Evolutionary conservation across 2,888 invertebrate genomes (phyloP).

Genomic region (Nomada ruficornis): DNA sequence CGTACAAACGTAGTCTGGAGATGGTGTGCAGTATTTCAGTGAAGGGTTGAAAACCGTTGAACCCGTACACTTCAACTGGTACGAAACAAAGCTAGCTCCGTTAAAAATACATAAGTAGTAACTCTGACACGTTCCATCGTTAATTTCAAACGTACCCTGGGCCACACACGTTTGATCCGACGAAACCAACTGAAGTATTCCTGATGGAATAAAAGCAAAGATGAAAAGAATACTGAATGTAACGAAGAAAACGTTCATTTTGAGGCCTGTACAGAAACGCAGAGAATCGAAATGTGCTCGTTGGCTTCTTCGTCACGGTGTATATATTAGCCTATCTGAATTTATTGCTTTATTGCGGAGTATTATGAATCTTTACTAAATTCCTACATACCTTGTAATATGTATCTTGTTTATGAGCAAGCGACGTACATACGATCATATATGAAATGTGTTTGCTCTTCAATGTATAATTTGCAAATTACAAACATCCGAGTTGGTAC

Average conservation of each 20-base stretch:
- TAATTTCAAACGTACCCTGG: conserved; percentile 3
- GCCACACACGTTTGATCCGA: not conserved
- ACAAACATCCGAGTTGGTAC: too few relatives aligned
- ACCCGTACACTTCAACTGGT: conserved; percentile 1
- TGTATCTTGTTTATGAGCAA: not conserved
- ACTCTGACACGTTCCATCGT: conserved; percentile 45
- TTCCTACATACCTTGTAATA: not conserved
- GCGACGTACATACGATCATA: not conserved
- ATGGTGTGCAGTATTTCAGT: not conserved
- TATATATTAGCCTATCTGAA: conserved; percentile 22
- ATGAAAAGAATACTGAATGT: not conserved
- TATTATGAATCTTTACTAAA: not conserved
- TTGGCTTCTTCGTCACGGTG: not conserved
- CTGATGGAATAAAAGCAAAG: not conserved
- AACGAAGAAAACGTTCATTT: conserved; percentile 10
- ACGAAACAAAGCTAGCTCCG: not conserved
- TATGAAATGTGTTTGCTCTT: not conserved
- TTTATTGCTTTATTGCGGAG: conserved; percentile 11
- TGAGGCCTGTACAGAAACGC: not conserved
- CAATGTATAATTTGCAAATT: not conserved
- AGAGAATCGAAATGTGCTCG: not conserved
- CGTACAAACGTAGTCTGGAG: not conserved
- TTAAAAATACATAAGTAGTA: conserved; percentile 38
- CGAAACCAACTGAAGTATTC: not conserved
- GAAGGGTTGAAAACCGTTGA: conserved; percentile 11